These are phyloP conservation scores for Ephestia elutella DNA, from an alignment of 1,140 invertebrate genomes.

Conservation along the genomic window DNA sequence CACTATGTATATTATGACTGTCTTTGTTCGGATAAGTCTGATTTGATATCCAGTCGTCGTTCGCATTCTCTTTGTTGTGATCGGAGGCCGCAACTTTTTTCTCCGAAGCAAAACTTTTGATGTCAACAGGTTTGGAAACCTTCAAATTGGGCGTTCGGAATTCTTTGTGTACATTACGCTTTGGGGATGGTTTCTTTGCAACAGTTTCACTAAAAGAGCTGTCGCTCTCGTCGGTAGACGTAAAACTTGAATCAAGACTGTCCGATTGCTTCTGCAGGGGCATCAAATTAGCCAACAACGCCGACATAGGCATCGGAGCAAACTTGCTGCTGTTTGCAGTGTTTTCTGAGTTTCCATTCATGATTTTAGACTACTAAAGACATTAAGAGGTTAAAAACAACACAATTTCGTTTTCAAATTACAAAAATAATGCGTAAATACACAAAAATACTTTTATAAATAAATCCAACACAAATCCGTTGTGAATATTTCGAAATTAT, in stretches of 20 bases:
- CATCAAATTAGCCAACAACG: constrained; percentile 59
- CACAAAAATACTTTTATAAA: neutral
- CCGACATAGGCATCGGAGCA: constrained; percentile 65
- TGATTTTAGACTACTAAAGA: constrained; percentile 22
- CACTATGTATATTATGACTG: constrained; percentile 24
- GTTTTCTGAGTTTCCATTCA: constrained; percentile 56
- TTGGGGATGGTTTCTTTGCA: constrained; percentile 30
- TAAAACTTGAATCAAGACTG: constrained; percentile 45
- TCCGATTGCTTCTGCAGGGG: constrained; percentile 42
- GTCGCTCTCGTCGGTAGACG: constrained; percentile 45
- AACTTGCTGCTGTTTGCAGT: constrained; percentile 63
- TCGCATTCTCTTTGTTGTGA: constrained; percentile 48
- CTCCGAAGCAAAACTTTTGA: constrained; percentile 40
- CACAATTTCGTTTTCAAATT: neutral
- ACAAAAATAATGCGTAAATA: neutral
- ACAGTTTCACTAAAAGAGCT: constrained; percentile 43
- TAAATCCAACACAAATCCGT: constrained; percentile 2
- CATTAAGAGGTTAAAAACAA: constrained; percentile 3
- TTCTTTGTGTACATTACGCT: constrained; percentile 29
- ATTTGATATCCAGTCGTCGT: constrained; percentile 29
- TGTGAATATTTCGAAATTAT: neutral
- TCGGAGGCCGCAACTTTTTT: constrained; percentile 35
- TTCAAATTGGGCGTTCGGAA: constrained; percentile 38
- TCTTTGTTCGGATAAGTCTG: constrained; percentile 41
- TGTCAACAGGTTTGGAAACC: constrained; percentile 27